Evolutionary conservation across 2,797 vertebrate genomes (phyloP), one percentile per base, ranked within the genome.

Genomic region (Sciurus carolinensis): DNA sequence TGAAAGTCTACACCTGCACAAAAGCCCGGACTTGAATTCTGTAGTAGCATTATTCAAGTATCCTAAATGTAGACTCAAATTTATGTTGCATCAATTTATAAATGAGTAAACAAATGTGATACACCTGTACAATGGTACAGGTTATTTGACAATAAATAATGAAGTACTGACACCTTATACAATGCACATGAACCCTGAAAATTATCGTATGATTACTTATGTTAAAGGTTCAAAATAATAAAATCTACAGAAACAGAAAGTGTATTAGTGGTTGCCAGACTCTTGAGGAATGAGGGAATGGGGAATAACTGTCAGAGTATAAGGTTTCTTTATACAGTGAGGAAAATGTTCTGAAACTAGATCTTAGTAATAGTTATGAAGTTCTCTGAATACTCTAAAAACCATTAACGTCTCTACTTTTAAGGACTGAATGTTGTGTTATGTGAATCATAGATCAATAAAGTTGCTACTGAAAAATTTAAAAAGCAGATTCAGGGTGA

Each of bases 271-370:
- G 20, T 64, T 75, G 10, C 69, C 30, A 54, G 80, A 85, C 22
- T 28, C 26, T 80, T 14, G 52, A 62, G 39, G 30, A 47, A 72
- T 91, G 24, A 85, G n/a, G 62, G 30, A 59, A 44, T 64, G 52
- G 67, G 26, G 33, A 69, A 47, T 91, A 52, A 14, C 47, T n/a
- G 18, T 80, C 17, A 64, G 15, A 42, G 9, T 57, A 26, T 22
- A 36, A 12, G 3, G 30, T 36, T 75, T 57, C 11, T 39, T 91
- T 66, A 12, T 20, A 64, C 30, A n/a, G 9, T 87, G 66, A 67
- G 62, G n/a, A 42, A 92, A 47, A 54, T 87, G 10, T 85, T 69
- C n/a, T 62, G 66, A 94, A 89, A 87, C 83, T 62, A 87, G 62
- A 9, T 82, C 57, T 1, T 73, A 42, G n/a, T 77, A 13, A 44